Base-by-base conservation (phyloP, 1,140 invertebrate genomes). In the Drosophila nannoptera region DNA sequence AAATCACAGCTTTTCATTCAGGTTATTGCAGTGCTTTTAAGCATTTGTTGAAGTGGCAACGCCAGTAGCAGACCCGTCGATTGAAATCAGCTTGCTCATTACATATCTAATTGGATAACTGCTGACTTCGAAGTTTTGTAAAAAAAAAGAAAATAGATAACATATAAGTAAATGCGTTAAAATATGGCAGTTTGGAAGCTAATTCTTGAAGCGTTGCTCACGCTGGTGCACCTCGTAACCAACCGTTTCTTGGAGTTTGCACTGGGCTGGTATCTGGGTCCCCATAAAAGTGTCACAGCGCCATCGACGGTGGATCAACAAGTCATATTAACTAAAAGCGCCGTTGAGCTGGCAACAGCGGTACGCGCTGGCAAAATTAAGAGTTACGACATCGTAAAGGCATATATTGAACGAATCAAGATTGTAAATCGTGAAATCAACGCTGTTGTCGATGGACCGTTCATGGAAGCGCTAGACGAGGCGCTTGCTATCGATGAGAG, bases 381-480 rank as follows among this genome's bases (percentile, higher is more conserved):
- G 43, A 92, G 92, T 9, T 94, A 94, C 87, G 91, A 94, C 72
- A 92, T 97, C 9, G 94, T 97, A 0, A 91, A 90, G 72, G 91
- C 93, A 5, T 95, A 94, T 77, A 95, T 96, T 60, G 92, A 94
- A 33, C 78, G 96, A 74, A 96, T 97, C 48, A 93, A 94, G 80
- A 92, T 94, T 90, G 93, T 97, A 0, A 96, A 97, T 89, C 90
- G 91, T 7, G 90, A 94, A 16, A 78, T 97, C 35, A 97, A 97
- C 90, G 93, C 95, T 31, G 91, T 97, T 1, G 95, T 96, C 0
- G 95, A 96, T 78, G 92, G 95, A 4, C 89, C 76, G 88, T 96
- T 83, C 95, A 11, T 93, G 9, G 93, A 92, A 29, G 96, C 96
- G 0, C 87, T 97, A 6, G 89, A 93, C 68, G 95, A 97, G 77